Conservation (phyloP, 2,797 vertebrate genomes). For the Trachurus trachurus region DNA sequence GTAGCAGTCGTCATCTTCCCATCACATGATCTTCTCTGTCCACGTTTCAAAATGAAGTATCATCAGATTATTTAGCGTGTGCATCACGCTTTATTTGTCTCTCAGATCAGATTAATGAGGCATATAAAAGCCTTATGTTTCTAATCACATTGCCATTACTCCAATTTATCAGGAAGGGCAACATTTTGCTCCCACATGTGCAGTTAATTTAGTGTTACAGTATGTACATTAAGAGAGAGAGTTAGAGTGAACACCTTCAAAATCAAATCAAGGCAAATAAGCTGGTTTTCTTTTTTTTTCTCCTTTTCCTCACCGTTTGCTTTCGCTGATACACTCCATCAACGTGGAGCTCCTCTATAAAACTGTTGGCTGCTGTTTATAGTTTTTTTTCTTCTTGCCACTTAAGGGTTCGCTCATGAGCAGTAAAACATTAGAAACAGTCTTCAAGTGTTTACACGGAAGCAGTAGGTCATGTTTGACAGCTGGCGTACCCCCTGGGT, state of each 20-base stretch:
- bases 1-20: not conserved
- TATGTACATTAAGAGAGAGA: not conserved
- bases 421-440: not conserved
- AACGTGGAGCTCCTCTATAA: not conserved
- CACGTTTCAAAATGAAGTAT: constrained; percentile 4
- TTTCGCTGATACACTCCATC: constrained; percentile 13
- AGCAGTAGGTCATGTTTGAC: constrained; percentile 5
- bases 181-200: not conserved
- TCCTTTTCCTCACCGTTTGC: not conserved
- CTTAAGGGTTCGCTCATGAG: constrained; percentile 7
- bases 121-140: constrained; percentile 21
- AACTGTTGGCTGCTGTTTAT: not conserved
- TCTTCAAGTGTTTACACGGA: not conserved
- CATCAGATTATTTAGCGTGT: constrained; percentile 11
- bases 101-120: constrained; percentile 14
- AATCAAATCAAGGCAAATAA: constrained; percentile 2
- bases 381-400: not conserved
- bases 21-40: constrained; percentile 25
- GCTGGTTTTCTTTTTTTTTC: constrained; percentile 4
- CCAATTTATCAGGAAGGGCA: not conserved
- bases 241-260: constrained; percentile 13
- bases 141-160: constrained; percentile 1
- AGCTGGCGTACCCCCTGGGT: not conserved
- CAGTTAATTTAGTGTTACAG: not conserved
- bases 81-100: constrained; percentile 5